Evolutionary conservation across 1,140 invertebrate genomes (phyloP), one percentile per base, ranked within the genome.

Genomic region (Sycophaga agraensis): DNA sequence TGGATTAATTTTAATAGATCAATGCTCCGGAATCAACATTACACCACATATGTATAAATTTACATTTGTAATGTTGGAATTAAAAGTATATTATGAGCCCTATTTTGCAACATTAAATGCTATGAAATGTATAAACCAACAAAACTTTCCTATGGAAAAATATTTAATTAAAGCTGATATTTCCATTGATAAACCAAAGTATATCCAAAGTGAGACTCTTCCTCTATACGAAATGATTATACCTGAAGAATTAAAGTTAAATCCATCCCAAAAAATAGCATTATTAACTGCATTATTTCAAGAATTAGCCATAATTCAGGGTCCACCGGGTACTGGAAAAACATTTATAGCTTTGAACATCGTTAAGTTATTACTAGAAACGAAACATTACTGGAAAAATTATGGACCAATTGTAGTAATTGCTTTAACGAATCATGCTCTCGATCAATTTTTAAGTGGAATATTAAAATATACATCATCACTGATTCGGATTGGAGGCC

Each of bases 371-470:
- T 69, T 91, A 8, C 68, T 91, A 9, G 40, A 82, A 24, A 88
- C 87, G 68, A 59, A 74, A 7, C 40, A 65, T 3, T 12, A 19
- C 1, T 73, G 69, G 69, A 69, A 66, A 22, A 51, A 66, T 2
- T 45, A 48, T 22, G 69, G 65, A 0, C 88, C 89, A 4, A 87
- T 95, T 55, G 74, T 95, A 2, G 81, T 96, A 11, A 85, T 95
- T 19, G 92, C 91, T 70, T 93, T 88, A 66, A 94, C 91, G 0
- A 96, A 95, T 72, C 91, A 94, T 76, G 92, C 93, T 1, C 73
- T 96, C 2, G 93, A 96, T 81, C 91, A 95, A 72, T 94, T 96
- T 80, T 74, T 96, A n/a, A 86, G 92, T 74, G 89, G 87, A 19
- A 82, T 91, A 12, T 9, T 69, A 85, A 6, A 57, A 73, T 2